phyloP scores from a whole-genome alignment of 2,888 invertebrate species.

The Ligdia adustata region DNA sequence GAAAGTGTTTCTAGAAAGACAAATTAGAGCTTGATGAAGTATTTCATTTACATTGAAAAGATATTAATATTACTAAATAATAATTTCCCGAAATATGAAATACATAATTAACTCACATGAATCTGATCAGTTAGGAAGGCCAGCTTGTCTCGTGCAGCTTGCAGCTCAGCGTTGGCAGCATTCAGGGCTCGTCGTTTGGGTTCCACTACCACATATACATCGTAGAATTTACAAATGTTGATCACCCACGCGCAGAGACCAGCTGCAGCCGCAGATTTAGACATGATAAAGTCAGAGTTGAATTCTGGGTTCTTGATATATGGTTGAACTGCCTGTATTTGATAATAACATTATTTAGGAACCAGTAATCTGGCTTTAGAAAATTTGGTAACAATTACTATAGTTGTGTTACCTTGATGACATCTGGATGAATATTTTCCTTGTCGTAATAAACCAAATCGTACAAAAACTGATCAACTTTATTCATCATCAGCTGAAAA shows the following conservation, averaged over 20 bases:
- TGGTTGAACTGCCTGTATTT: conserved; percentile 74
- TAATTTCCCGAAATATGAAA: too few species aligned
- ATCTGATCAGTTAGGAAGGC: conserved; percentile 89
- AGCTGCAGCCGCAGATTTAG: conserved; percentile 96
- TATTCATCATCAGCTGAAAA: conserved; percentile 90
- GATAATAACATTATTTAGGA: conserved; percentile 19
- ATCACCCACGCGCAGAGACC: conserved; percentile 97
- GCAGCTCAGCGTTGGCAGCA: conserved; percentile 93
- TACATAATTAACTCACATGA: conserved; percentile 65
- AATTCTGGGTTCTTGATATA: conserved; percentile 90
- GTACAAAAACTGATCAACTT: conserved; percentile 93
- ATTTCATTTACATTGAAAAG: too few species aligned
- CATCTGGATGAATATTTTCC: conserved; percentile 95
- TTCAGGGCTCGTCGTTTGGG: conserved; percentile 94
- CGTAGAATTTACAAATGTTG: conserved; percentile 95
- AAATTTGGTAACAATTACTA: too few species aligned
- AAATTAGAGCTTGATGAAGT: too few species aligned
- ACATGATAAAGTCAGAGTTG: conserved; percentile 90
- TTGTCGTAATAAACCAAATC: conserved; percentile 95
- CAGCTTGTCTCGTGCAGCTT: conserved; percentile 91
- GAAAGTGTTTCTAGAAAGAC: too few species aligned
- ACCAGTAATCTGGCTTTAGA: too few species aligned
- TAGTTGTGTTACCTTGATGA: conserved; percentile 91
- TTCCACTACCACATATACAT: conserved; percentile 95
- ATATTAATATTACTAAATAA: too few species aligned